Evolutionary conservation across 2,888 invertebrate genomes (phyloP).

Genomic region (Plebejus argus): DNA sequence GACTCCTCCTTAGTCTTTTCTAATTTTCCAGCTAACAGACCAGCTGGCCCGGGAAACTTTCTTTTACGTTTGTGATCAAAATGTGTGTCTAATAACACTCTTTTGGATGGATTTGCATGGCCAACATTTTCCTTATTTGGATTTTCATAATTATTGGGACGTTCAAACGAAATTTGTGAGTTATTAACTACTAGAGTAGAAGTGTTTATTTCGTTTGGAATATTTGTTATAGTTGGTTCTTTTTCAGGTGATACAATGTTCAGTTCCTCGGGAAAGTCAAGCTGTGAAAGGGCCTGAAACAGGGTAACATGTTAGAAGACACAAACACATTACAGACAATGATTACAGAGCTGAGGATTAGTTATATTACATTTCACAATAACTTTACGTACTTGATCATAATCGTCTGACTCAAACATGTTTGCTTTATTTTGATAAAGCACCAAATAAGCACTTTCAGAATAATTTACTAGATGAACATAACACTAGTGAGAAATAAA

Average conservation of each 20-base stretch:
- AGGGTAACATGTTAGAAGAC: constrained; percentile 1
- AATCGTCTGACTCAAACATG: constrained; percentile 76
- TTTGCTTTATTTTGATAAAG: constrained; percentile 22
- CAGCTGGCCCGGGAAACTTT: constrained; percentile 75
- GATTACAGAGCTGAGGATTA: no score
- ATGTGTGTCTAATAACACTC: constrained; percentile 67
- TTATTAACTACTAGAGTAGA: not conserved
- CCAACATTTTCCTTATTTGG: constrained; percentile 14
- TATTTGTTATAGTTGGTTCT: constrained; percentile 9
- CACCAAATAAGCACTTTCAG: not conserved
- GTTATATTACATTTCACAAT: not conserved
- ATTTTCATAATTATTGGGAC: not conserved
- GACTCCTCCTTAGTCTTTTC: constrained; percentile 61
- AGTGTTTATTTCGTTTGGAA: not conserved
- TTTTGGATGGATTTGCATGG: constrained; percentile 62
- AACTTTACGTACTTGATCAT: constrained; percentile 60
- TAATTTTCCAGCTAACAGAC: constrained; percentile 61
- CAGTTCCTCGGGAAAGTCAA: constrained; percentile 60
- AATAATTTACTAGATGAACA: no score
- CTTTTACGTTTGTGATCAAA: constrained; percentile 69
- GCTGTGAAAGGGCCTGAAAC: constrained; percentile 68
- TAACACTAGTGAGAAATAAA: no score
- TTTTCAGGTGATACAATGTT: constrained; percentile 12
- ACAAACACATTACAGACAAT: not conserved
- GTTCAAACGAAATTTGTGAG: not conserved